Evolutionary conservation across 2,888 invertebrate genomes (phyloP), one percentile per base, ranked within the genome.

Genomic region (Sphecodes monilicornis): DNA sequence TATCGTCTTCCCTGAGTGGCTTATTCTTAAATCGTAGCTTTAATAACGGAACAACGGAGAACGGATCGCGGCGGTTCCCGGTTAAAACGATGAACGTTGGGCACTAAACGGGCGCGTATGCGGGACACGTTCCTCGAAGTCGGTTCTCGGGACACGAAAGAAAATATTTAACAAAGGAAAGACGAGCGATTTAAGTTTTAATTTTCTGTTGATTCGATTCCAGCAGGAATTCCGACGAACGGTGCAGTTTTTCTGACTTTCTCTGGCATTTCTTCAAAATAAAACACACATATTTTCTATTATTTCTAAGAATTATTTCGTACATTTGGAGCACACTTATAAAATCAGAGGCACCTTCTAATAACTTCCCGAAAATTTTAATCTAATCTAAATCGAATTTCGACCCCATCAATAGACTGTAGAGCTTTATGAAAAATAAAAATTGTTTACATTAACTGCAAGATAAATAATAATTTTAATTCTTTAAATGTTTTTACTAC

Each of bases 1-100:
- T 83, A 88, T 87, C 86, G 88, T 88, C 84, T 89, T 90, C 87
- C 88, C 84, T 83, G 88, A 89, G 88, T 87, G 89, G 87, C 88
- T 89, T 91, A 90, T 89, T 86, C 80, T 80, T 84, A 82, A 80
- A 87, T 75, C 76, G 82, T 89, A 88, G 75, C 80, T 81, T 78
- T 84, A 84, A 80, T 73, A 46, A 78, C 13, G 39, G 66, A 46
- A 60, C 29, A 68, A 26, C 39, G 72, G 60, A 11, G 22, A 76
- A 76, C 54, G 76, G 76, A 66, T 36, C 43, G n/a, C 16, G 72
- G 10, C 29, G 32, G 29, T 43, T 29, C 16, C 29, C 39, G 26
- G 66, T 36, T 29, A 68, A 57, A 46, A 76, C 18, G 36, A 43
- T 50, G 26, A 57, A 26, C n/a, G 32, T 16, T 22, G 26, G 46